A percentile compares a stretch with the other conserved stretches of the same genome.
Evolutionary conservation across 1,140 invertebrate species (phyloP).

Genomic region (Cyphomyrmex costatus): DNA sequence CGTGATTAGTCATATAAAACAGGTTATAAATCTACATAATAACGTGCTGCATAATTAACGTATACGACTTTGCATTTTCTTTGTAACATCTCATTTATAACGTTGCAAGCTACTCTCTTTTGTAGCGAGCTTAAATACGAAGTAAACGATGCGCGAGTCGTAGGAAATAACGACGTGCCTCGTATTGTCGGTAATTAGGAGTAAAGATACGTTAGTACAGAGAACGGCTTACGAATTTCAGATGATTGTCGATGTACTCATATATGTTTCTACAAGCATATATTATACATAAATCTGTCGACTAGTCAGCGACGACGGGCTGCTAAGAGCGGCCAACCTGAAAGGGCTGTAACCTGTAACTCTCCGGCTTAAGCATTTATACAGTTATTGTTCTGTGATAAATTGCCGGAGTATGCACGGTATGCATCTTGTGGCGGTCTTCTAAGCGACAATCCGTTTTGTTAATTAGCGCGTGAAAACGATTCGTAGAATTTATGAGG

Average conservation of each 20-base stretch:
- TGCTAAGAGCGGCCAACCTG: conserved; percentile 52
- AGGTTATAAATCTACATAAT: background rate
- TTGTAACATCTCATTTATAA: background rate
- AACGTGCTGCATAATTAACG: background rate
- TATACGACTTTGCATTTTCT: conserved; percentile 6
- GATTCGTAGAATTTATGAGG: conserved; percentile 26
- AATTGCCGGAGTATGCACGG: conserved; percentile 36
- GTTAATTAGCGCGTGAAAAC: conserved; percentile 64
- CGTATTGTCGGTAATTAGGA: conserved; percentile 23
- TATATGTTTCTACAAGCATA: background rate
- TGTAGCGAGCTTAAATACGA: background rate
- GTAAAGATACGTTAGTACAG: too few relatives aligned
- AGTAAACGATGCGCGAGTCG: background rate
- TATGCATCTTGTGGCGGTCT: conserved; percentile 24
- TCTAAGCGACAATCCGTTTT: conserved; percentile 44
- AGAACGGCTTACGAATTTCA: conserved; percentile 3
- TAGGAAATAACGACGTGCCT: background rate
- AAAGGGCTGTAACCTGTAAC: conserved; percentile 65
- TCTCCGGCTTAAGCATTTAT: conserved; percentile 67
- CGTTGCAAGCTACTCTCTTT: background rate
- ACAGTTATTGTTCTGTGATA: conserved; percentile 68
- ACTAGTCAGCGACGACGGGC: conserved; percentile 57
- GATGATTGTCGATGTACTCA: conserved; percentile 33
- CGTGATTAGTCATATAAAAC: conserved; percentile 37
- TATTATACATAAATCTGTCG: conserved; percentile 50